These are phyloP conservation scores for Campoletis raptor DNA, from an alignment of 2,888 invertebrate genomes.

Conservation along the genomic window DNA sequence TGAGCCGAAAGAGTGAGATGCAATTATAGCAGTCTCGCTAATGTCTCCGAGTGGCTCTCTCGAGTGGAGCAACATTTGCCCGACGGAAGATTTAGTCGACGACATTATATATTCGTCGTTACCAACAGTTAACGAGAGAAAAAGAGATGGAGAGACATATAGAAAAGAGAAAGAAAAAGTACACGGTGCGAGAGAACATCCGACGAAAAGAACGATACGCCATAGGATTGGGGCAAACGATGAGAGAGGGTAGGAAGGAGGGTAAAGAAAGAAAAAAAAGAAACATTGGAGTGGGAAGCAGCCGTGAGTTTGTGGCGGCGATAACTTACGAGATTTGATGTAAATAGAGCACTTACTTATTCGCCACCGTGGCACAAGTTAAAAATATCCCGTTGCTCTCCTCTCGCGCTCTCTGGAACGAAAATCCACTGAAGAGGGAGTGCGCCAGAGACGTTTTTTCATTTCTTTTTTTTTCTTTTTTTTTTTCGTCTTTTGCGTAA, in stretches of 20 bases:
- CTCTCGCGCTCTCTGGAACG: conserved; percentile 3
- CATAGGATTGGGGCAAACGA: conserved; percentile 50
- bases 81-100: conserved; percentile 72
- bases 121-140: conserved; percentile 46
- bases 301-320: conserved; percentile 67
- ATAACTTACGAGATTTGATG: conserved; percentile 84
- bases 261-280: conserved; percentile 46
- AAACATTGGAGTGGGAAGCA: conserved; percentile 43
- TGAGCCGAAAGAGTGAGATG: conserved; percentile 58
- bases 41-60: conserved; percentile 69
- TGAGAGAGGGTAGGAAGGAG: conserved; percentile 49
- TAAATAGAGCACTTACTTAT: conserved; percentile 84
- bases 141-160: conserved; percentile 48
- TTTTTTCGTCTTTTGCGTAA: conserved; percentile 81
- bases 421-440: conserved; percentile 69
- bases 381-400: conserved; percentile 76
- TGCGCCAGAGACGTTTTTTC: conserved; percentile 72
- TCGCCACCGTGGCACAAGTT: conserved; percentile 82
- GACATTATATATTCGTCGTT: conserved; percentile 70
- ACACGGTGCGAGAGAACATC: conserved; percentile 46
- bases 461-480: conserved; percentile 19
- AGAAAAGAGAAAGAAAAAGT: conserved; percentile 59
- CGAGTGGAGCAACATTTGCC: conserved; percentile 66
- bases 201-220: conserved; percentile 57
- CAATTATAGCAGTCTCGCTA: conserved; percentile 69